Percentiles rank a stretch among this genome's conserved stretches.
phyloP scores from a whole-genome alignment of 2,797 vertebrate genomes.

The Ceyx erithaca region DNA sequence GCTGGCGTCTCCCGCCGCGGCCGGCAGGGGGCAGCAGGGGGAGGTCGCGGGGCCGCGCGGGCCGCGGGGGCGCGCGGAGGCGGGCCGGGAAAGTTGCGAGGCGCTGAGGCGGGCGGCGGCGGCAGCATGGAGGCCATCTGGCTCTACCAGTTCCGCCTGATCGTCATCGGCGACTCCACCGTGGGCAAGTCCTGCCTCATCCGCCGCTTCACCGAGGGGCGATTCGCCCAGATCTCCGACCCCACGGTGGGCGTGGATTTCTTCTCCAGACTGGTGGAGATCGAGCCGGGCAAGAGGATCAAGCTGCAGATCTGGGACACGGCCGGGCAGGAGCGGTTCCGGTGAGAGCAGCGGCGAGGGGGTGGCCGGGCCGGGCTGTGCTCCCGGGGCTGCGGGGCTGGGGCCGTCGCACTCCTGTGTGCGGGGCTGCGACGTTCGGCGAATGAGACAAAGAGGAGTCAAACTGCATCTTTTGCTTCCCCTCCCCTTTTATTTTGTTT shows the following conservation, averaged over 20 bases:
- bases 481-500: neutral
- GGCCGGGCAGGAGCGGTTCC: slow-evolving; percentile 87
- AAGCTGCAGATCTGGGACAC: slow-evolving; percentile 96
- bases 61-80: slow-evolving; percentile 5
- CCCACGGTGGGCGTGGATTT: slow-evolving; percentile 97
- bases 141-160: slow-evolving; percentile 96
- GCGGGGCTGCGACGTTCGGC: neutral
- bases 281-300: slow-evolving; percentile 93
- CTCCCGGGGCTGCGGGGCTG: neutral
- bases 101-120: neutral
- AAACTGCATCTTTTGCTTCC: neutral
- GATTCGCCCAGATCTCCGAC: slow-evolving; percentile 94
- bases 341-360: neutral
- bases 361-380: neutral
- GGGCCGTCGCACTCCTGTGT: neutral
- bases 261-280: slow-evolving; percentile 95
- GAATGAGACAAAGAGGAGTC: neutral
- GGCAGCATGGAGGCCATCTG: slow-evolving; percentile 93
- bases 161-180: slow-evolving; percentile 95
- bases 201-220: slow-evolving; percentile 94
- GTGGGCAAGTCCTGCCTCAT: slow-evolving; percentile 96
- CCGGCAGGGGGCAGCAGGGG: neutral
- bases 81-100: too few relatives aligned
- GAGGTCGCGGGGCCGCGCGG: slow-evolving; percentile 6
- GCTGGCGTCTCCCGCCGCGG: neutral